Base-by-base conservation (phyloP, 2,888 invertebrate genomes). In the Melanotus villosus region DNA sequence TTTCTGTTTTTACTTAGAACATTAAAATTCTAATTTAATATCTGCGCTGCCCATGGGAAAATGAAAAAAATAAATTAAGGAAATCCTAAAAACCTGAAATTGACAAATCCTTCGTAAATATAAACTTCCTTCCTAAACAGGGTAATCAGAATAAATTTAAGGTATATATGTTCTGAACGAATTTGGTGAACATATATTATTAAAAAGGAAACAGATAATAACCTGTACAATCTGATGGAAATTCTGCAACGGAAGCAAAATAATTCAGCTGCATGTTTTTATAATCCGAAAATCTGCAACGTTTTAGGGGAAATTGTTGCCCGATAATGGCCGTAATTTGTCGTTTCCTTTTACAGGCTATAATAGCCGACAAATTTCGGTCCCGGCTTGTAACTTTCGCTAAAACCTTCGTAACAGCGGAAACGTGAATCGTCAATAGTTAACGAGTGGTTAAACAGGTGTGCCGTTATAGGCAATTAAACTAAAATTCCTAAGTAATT, bases 371-470 rank as follows among this genome's bases (percentile, higher is more conserved):
- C 43, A 43, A 43, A 38, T 43, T 58, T 58, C 41, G 43, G 58
- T 58, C 19, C 26, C 23, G 58, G 14, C 34, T 7, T 36, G 21
- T 12, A 56, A 38, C 36, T 23, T 56, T 34, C 23, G 36, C 54
- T 34, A 34, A 54, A 34, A n/a, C 21, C 43, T 58, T 38, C 38
- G 38, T 58, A 58, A 43, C 21, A 60, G 34, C 30, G 47, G 45
- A 60, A 60, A 47, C 34, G 60, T 34, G 50, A 47, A 23, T 60
- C 47, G 34, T 60, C 45, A 60, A 60, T 47, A 47, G 21, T 60
- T 60, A 34, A 47, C 10, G 30, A 19, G 45, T 32, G 34, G 60
- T 50, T 60, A 60, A 60, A 60, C 45, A 47, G 34, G 34, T 45
- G 47, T 43, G 32, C 12, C 14, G 34, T 60, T 60, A 60, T 16